phyloP scores from a whole-genome alignment of 2,888 invertebrate species.

The Lucinisca nassula region DNA sequence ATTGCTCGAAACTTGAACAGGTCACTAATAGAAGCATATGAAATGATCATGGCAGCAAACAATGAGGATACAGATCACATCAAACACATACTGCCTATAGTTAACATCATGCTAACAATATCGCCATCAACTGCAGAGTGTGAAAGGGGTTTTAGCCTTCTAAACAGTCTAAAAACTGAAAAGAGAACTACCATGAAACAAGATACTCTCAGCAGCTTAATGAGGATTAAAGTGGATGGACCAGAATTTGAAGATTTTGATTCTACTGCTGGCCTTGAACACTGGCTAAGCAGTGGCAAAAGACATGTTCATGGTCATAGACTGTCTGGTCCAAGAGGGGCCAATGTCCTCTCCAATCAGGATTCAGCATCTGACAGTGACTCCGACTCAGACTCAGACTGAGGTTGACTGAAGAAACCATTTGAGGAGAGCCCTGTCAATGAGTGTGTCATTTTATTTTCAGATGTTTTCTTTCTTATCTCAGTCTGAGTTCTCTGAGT shows the following conservation, averaged over 20 bases:
- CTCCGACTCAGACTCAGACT: too few species aligned
- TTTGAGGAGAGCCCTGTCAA: too few species aligned
- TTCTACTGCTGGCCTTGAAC: not conserved
- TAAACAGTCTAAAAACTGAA: not conserved
- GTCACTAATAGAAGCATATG: conserved; percentile 8
- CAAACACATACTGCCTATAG: not conserved
- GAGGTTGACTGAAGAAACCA: too few species aligned
- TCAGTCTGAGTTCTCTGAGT: too few species aligned
- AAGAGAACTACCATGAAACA: conserved; percentile 10
- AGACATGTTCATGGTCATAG: conserved; percentile 6
- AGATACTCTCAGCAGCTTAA: not conserved
- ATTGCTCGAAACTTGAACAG: conserved; percentile 10
- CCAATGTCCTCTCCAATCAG: not conserved
- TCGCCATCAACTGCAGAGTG: conserved; percentile 6
- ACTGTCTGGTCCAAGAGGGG: conserved; percentile 5
- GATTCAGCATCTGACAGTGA: not conserved
- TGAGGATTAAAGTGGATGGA: conserved; percentile 27
- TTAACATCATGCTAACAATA: conserved; percentile 6
- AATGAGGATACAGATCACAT: conserved; percentile 10
- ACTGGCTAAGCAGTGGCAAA: not conserved
- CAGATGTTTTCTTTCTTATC: too few species aligned
- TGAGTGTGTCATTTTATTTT: too few species aligned
- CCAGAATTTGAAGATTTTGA: not conserved
- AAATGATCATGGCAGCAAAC: not conserved
- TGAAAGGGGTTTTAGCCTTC: not conserved